These are phyloP conservation scores for Thunnus thynnus DNA, from an alignment of 2,113 vertebrate genomes.

Conservation along the genomic window DNA sequence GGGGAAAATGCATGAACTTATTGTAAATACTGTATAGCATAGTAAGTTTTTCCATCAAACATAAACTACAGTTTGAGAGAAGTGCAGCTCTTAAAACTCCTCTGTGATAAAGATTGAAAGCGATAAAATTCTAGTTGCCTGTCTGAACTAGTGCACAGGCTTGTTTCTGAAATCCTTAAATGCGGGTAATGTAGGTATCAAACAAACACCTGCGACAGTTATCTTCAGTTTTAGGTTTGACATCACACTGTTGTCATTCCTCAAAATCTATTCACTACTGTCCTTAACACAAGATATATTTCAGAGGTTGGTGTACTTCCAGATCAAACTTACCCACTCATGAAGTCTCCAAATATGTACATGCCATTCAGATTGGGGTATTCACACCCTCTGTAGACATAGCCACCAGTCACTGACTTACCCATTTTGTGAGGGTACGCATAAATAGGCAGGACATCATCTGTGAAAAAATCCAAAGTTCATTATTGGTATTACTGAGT, in stretches of 20 bases:
- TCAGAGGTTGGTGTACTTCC: not conserved
- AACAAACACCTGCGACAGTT: not conserved
- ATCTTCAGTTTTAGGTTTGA: not conserved
- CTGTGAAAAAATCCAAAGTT: constrained; percentile 75
- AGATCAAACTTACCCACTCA: constrained; percentile 86
- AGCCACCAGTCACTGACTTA: constrained; percentile 91
- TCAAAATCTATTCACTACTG: not conserved
- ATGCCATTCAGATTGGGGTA: constrained; percentile 90
- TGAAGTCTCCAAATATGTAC: constrained; percentile 93
- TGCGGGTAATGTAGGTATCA: not conserved
- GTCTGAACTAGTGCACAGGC: not conserved
- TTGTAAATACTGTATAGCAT: too few species aligned
- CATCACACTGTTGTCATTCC: not conserved
- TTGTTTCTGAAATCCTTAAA: not conserved
- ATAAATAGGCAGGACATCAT: constrained; percentile 90
- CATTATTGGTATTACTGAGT: not conserved
- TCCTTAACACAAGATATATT: not conserved
- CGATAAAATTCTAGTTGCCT: not conserved
- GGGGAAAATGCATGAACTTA: too few species aligned
- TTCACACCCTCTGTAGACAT: constrained; percentile 90
- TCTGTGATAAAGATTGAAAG: too few species aligned
- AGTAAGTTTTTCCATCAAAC: too few species aligned
- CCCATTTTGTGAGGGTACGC: constrained; percentile 86
- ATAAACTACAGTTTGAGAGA: too few species aligned
- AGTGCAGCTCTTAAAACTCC: too few species aligned